These are phyloP conservation scores for Conus betulinus DNA, from an alignment of 1,140 invertebrate genomes.

Conservation along the genomic window DNA sequence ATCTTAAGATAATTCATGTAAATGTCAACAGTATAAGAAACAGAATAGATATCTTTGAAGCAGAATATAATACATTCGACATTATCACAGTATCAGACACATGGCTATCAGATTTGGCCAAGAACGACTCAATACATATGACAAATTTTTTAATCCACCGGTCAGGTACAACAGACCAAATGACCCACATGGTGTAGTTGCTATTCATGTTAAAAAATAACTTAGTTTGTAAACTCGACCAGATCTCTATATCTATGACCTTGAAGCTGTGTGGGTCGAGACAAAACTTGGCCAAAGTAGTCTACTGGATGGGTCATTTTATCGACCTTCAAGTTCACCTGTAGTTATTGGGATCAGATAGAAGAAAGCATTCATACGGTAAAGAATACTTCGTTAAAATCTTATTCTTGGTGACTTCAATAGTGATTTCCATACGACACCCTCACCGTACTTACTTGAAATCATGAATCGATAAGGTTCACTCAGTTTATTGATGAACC, in stretches of 20 bases:
- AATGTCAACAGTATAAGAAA: neutral
- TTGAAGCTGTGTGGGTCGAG: constrained; percentile 21
- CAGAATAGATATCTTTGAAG: constrained; percentile 5
- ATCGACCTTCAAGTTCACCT: neutral
- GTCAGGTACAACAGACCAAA: neutral
- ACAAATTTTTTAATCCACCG: neutral
- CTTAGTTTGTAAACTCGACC: constrained; percentile 10
- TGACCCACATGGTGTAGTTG: neutral
- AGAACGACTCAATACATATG: neutral
- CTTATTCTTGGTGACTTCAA: constrained; percentile 25
- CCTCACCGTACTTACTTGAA: neutral
- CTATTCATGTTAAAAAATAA: constrained; percentile 7
- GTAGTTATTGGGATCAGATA: neutral
- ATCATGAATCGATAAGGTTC: neutral
- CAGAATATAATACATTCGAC: constrained; percentile 11
- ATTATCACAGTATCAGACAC: constrained; percentile 17
- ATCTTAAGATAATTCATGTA: constrained; percentile 14
- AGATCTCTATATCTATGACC: neutral
- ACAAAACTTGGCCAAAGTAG: neutral
- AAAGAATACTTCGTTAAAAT: neutral
- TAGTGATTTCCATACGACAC: neutral
- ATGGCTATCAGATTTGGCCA: neutral
- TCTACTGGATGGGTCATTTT: neutral
- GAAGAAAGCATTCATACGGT: neutral
- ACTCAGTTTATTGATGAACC: neutral